phyloP scores from a whole-genome alignment of 2,113 vertebrate species.

The Bufo gargarizans region DNA sequence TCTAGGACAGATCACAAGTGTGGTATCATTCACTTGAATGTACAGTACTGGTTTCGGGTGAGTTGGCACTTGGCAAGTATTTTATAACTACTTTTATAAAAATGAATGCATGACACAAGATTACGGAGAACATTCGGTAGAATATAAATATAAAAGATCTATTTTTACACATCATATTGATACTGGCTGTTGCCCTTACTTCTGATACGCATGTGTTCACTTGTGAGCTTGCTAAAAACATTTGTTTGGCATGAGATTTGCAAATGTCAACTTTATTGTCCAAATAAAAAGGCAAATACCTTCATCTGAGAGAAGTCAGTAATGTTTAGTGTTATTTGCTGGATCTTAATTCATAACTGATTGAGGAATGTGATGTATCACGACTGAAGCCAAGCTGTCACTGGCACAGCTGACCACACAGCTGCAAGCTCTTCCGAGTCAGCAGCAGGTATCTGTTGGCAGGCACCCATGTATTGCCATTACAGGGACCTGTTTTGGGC shows the following conservation, averaged over 20 bases:
- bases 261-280: neutral
- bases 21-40: no score
- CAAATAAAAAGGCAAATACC: neutral
- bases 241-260: constrained; percentile 19
- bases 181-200: neutral
- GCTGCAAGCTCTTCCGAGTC: neutral
- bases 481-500: no score
- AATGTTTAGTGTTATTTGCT: neutral
- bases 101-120: neutral
- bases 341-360: neutral
- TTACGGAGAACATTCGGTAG: no score
- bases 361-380: neutral
- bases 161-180: constrained; percentile 1
- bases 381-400: neutral
- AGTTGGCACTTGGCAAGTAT: no score
- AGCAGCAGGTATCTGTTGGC: neutral
- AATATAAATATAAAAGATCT: neutral
- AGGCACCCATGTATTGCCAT: neutral
- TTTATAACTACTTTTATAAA: neutral
- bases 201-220: neutral
- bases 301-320: neutral
- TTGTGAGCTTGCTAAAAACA: neutral
- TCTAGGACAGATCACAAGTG: no score
- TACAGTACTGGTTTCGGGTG: no score
- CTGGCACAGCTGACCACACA: neutral